Base-by-base conservation (phyloP, 2,113 vertebrate species). In the Pteropus alecto region DNA sequence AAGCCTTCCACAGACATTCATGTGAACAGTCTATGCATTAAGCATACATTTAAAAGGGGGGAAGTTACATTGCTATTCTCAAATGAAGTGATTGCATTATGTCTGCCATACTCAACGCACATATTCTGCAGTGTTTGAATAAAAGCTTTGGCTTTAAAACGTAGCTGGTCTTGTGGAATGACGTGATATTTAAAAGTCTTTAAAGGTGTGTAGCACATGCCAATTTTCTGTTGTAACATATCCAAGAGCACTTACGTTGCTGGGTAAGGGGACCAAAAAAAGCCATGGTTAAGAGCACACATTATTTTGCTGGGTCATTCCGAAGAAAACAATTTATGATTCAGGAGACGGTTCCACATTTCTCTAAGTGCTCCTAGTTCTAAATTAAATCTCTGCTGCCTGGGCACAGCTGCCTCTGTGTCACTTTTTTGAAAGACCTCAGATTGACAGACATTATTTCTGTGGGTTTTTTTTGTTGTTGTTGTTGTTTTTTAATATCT, bases 71-170 rank as follows among this genome's bases (percentile, higher is more conserved):
- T 91, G 93, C 74, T 97, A 15, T 96, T 96, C 96, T 95, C 94
- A 97, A 95, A 90, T 96, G 87, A 95, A 96, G 92, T 94, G 96
- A 97, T 65, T 74, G 74, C 28, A 81, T 97, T 96, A 86, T 94
- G 77, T 67, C 94, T 95, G 86, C 82, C 86, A 89, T 78, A 94
- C 73, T 91, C 87, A 95, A 88, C 0, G 0, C 82, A 93, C 81
- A 71, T 93, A 76, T 94, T 97, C 77, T 97, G 56, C 96, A 96
- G 93, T 94, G 86, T 97, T 97, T 92, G 82, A 78, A 70, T 97
- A 97, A 97, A 97, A 96, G 77, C 93, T 97, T 97, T 95, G 92
- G 30, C 73, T 97, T 93, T 93, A 60, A 78, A 97, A 97, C 74
- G 33, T 74, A 91, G 56, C 79, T 93, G 94, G 86, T 95, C 58